Conservation (phyloP, 2,888 invertebrate species). For the Drosophila demipolita region DNA sequence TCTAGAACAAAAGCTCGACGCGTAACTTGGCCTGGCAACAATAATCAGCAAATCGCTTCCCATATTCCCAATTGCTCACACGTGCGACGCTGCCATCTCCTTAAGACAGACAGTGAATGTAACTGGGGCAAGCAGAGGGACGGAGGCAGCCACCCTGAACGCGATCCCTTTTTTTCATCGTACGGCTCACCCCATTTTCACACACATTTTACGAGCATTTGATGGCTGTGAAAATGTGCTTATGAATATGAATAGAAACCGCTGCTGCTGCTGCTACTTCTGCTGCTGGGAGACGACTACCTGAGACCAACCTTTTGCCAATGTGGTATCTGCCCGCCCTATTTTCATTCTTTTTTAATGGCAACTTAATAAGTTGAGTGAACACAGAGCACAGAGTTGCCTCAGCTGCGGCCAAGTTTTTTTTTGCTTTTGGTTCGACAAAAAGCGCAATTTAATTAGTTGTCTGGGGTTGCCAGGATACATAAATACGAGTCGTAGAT, state of each 20-base stretch:
- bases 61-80: conserved; percentile 35
- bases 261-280: background rate
- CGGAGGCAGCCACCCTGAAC: conserved; percentile 66
- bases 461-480: conserved; percentile 50
- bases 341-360: conserved; percentile 37
- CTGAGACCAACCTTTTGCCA: conserved; percentile 24
- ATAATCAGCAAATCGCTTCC: background rate
- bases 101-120: background rate
- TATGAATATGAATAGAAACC: conserved; percentile 74
- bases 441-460: conserved; percentile 80
- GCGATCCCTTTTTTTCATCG: conserved; percentile 20
- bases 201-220: conserved; percentile 77
- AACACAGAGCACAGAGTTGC: conserved; percentile 6
- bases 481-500: conserved; percentile 30
- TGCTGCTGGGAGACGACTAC: conserved; percentile 28
- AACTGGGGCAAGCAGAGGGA: conserved; percentile 4
- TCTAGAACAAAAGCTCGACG: conserved; percentile 46
- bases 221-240: conserved; percentile 77
- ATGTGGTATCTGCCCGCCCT: conserved; percentile 9
- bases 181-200: conserved; percentile 63
- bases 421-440: conserved; percentile 26
- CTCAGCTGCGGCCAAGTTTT: conserved; percentile 23
- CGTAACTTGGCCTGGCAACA: conserved; percentile 47
- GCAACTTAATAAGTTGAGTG: conserved; percentile 59
- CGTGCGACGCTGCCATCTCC: conserved; percentile 43